Conservation (phyloP, 2,888 invertebrate genomes). For the Drosophila robusta region DNA sequence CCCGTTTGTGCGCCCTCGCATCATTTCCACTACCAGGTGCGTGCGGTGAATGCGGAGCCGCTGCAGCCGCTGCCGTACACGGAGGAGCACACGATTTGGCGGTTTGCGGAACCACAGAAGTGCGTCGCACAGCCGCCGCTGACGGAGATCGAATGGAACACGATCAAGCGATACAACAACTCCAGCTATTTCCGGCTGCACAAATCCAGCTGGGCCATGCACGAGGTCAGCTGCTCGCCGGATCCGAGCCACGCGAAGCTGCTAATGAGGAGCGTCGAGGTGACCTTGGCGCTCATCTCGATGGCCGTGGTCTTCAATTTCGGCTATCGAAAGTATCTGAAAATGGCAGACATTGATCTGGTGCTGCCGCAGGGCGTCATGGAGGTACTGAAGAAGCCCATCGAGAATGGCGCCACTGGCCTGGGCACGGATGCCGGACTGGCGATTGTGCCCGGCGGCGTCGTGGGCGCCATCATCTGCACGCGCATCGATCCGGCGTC, state of each 20-base stretch:
- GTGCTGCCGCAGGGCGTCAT: constrained; percentile 80
- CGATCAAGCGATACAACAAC: constrained; percentile 51
- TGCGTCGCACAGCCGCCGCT: constrained; percentile 34
- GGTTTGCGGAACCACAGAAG: not conserved
- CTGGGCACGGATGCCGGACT: constrained; percentile 10
- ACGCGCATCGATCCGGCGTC: constrained; percentile 49
- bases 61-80: not conserved
- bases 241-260: constrained; percentile 29
- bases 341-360: constrained; percentile 82
- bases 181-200: constrained; percentile 54
- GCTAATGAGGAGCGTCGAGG: constrained; percentile 32
- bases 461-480: constrained; percentile 36
- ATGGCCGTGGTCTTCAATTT: constrained; percentile 57
- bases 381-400: constrained; percentile 72
- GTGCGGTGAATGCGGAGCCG: constrained; percentile 81
- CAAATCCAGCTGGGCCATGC: constrained; percentile 67
- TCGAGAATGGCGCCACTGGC: constrained; percentile 30
- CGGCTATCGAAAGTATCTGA: constrained; percentile 73
- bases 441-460: constrained; percentile 4
- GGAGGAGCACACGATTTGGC: not conserved
- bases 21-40: constrained; percentile 66
- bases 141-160: constrained; percentile 6
- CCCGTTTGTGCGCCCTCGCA: constrained; percentile 53
- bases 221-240: constrained; percentile 51
- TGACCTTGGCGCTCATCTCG: constrained; percentile 29